Evolutionary conservation across 2,113 vertebrate genomes (phyloP), one percentile per base, ranked within the genome.

Genomic region (Probosciger aterrimus): DNA sequence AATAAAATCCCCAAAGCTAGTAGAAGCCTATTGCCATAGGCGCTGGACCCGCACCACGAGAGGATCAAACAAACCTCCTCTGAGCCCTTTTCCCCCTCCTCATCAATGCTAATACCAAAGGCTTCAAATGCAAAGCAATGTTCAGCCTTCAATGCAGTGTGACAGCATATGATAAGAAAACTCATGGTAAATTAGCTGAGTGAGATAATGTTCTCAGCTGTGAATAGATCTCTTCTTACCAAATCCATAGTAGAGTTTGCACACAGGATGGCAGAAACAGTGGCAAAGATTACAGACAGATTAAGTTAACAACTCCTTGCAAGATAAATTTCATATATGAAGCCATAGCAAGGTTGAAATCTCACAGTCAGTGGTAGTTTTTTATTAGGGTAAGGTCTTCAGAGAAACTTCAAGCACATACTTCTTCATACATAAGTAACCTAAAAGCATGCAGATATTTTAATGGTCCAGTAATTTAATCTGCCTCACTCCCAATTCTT

Each of bases 51-150:
- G 73, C 69, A 76, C 31, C 16, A 52, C 0, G 1, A 63, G 43
- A 81, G n/a, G 64, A 94, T 77, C 41, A 80, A 53, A 80, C 18
- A 33, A 73, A 30, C 9, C 12, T 50, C 16, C 11, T 28, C 18
- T 28, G 39, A 92, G 65, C 22, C 28, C 14, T 60, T 90, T 74
- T 35, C 11, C 37, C 30, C 23, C 25, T 86, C 52, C 24, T 70
- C 65, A 47, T 44, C 86, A 46, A 16, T n/a, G 30, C 57, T 49
- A n/a, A 49, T 69, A 27, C 74, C 55, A 46, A 81, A 81, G 68
- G 28, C 18, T 90, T 69, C 86, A 84, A 87, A 80, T 1, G 0
- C 62, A 89, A 78, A 84, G 35, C 2, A 4, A 68, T 0, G 0
- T 85, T 69, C 84, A 57, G 57, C 62, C 14, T 2, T 68, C 41